Percentiles rank a stretch among this genome's conserved stretches.
Conservation (phyloP, 2,797 vertebrate genomes). For the Hozukius guyotensis region DNA sequence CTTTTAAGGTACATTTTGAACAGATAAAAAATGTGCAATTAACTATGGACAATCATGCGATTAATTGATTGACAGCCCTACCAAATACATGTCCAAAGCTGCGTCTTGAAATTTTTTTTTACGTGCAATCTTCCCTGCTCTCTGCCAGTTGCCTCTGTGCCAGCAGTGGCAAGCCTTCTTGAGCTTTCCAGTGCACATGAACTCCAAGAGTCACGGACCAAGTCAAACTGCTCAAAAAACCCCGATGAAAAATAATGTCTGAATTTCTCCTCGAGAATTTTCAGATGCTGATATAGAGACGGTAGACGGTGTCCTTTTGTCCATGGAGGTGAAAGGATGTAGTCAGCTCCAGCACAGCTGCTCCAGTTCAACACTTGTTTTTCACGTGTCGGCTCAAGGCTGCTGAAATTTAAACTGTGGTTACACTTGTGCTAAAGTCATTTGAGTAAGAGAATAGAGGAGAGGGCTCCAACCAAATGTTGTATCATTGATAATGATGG, state of each 20-base stretch:
- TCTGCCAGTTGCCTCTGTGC: not conserved
- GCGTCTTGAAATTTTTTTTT: not conserved
- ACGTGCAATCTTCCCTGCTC: not conserved
- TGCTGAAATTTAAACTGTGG: not conserved
- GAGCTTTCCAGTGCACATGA: not conserved
- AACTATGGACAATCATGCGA: too few species aligned
- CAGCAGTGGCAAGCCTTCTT: not conserved
- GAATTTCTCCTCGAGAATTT: not conserved
- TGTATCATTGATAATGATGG: not conserved
- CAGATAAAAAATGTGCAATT: too few species aligned
- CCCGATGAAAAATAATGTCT: not conserved
- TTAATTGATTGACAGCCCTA: too few species aligned
- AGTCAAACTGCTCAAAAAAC: not conserved
- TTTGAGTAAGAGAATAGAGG: not conserved
- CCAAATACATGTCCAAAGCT: not conserved
- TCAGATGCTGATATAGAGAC: not conserved
- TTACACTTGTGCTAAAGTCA: not conserved
- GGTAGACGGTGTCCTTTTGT: not conserved
- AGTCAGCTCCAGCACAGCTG: not conserved
- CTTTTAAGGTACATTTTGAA: too few species aligned
- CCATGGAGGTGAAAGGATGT: not conserved
- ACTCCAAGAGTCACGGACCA: not conserved
- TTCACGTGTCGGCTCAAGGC: not conserved
- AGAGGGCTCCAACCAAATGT: not conserved
- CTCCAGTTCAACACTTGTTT: not conserved